Evolutionary conservation across 2,888 invertebrate species (phyloP), one percentile per base, ranked within the genome.

Genomic region (Zaprionus lineosus): DNA sequence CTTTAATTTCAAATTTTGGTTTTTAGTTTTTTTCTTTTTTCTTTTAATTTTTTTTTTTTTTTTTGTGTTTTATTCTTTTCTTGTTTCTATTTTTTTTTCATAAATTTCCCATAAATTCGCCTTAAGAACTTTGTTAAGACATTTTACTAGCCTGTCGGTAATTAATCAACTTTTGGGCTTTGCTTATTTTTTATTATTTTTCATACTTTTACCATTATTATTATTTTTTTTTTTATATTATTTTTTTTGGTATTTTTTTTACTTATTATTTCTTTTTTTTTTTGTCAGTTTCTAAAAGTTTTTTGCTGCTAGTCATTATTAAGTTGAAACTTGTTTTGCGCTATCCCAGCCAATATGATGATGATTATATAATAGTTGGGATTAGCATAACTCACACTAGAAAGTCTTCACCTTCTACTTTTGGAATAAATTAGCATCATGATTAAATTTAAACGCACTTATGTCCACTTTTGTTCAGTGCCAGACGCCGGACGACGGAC

Each of bases 141-240:
- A 76, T 79, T 76, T 81, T 77, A 70, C 67, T 57, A 63, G 66
- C 33, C 73, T 52, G 68, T 36, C 69, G 53, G 75, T 74, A 84
- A 82, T 82, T 81, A 82, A 82, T 82, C 82, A 82, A 58, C 53
- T 59, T 53, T 58, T 60, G 41, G 50, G 61, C 51, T 61, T 61
- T 63, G 31, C 8, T 26, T 24, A 24, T 26, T 34, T 48, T 50
- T 55, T 43, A 26, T 62, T 28, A 19, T 8, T 33, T 28, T 24
- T 40, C 19, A 12, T 16, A 26, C 7, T n/a, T 31, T 47, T 47
- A 43, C 43, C 28, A 53, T 34, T 34, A 24, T 51, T 55, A 47
- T 44, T 62, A 14, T n/a, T 29, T 18, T 31, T 18, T 19, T 21
- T 21, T 8, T 39, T 39, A 11, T 14, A 2, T 24, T 24, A 24